Evolutionary conservation across 30 jellyfish, hydroid and myxozoan species (phyloP).

Genomic region (Aurelia coerulea): DNA sequence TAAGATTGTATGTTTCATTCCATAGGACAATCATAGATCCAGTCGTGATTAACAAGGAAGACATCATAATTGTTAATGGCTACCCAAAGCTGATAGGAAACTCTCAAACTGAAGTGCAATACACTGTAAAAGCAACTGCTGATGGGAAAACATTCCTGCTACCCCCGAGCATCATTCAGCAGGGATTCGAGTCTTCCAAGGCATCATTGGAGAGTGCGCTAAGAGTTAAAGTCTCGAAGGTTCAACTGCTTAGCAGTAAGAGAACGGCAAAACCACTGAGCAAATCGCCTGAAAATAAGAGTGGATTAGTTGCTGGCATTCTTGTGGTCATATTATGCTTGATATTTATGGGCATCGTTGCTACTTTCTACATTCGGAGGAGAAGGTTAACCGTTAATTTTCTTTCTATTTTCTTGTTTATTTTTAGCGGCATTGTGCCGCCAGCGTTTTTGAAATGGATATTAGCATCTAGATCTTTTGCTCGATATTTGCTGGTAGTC

Average conservation of each 20-base stretch:
- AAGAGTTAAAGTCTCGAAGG: background rate
- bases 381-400: constrained; percentile 3
- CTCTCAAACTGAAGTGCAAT: constrained; percentile 9
- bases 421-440: too few relatives aligned
- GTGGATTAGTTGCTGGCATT: constrained; percentile 42
- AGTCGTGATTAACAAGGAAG: constrained; percentile 6
- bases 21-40: background rate
- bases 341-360: background rate
- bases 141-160: constrained; percentile 14
- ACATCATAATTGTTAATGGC: constrained; percentile 26
- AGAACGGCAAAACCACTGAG: too few relatives aligned
- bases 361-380: constrained; percentile 1
- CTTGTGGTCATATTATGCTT: constrained; percentile 8
- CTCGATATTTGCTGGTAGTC: too few relatives aligned
- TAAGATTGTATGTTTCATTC: background rate
- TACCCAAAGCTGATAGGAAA: constrained; percentile 4
- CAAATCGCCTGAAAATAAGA: too few relatives aligned
- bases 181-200: constrained; percentile 29
- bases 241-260: background rate
- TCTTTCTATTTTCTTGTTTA: too few relatives aligned
- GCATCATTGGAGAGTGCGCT: constrained; percentile 13
- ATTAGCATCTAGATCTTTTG: too few relatives aligned
- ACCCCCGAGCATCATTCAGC: background rate
- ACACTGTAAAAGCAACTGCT: constrained; percentile 10
- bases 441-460: too few relatives aligned